Conservation (phyloP, 2,888 invertebrate genomes). For the Drosophila glabriapex region DNA sequence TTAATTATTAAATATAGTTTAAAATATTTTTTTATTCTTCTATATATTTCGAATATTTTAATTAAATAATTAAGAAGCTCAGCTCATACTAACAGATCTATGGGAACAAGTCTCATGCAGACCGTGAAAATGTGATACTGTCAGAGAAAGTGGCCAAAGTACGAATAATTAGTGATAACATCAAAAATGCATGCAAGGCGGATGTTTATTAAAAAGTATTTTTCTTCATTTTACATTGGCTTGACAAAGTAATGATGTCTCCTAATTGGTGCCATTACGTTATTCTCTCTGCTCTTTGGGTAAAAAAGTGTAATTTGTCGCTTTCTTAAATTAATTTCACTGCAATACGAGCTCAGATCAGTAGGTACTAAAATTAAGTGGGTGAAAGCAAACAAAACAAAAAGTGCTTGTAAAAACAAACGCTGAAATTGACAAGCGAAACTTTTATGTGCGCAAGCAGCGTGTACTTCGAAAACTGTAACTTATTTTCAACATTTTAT, state of each 20-base stretch:
- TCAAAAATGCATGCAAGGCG: slow-evolving; percentile 49
- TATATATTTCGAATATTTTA: neutral
- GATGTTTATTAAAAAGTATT: slow-evolving; percentile 21
- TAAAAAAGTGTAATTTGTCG: slow-evolving; percentile 19
- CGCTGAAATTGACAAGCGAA: slow-evolving; percentile 44
- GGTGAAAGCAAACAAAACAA: neutral
- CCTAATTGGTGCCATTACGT: slow-evolving; percentile 45
- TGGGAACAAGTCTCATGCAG: neutral
- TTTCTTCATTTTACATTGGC: neutral
- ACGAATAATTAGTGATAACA: slow-evolving; percentile 35
- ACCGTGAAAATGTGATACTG: neutral
- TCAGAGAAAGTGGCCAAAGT: neutral
- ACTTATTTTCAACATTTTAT: slow-evolving; percentile 68
- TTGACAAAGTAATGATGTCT: slow-evolving; percentile 37
- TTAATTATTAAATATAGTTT: neutral
- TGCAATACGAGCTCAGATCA: slow-evolving; percentile 51
- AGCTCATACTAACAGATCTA: too few relatives aligned
- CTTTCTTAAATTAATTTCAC: slow-evolving; percentile 57
- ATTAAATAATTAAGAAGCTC: neutral
- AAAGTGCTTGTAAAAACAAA: slow-evolving; percentile 49
- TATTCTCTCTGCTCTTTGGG: neutral
- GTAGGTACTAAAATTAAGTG: neutral
- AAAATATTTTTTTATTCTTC: neutral
- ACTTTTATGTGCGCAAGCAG: slow-evolving; percentile 53
- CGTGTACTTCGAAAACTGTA: slow-evolving; percentile 41